Evolutionary conservation across 2,888 invertebrate genomes (phyloP), one percentile per base, ranked within the genome.

Genomic region (Ernsta delagoae): DNA sequence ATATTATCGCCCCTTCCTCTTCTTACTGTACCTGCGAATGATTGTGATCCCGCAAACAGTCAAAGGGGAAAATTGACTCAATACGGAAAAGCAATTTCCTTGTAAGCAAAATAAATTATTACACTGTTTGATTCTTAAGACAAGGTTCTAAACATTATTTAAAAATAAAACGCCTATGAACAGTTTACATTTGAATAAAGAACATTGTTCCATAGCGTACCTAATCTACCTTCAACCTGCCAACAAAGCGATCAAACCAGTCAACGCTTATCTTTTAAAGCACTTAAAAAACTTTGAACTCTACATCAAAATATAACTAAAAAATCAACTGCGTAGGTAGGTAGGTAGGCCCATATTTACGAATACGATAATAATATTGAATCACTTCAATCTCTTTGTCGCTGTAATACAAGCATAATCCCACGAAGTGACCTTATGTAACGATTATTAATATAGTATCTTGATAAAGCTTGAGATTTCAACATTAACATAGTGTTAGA

Each of bases 251-350:
- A 56, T 68, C 54, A 48, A 54, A 54, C 67, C 36, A 62, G 57
- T 62, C 57, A 62, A 50, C 68, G 63, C 68, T 62, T 62, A 69
- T 59, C 50, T 59, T 62, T 8, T 31, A 31, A 59, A 69, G 31
- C 63, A 57, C 63, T 69, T 68, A 62, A 69, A 62, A 69, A 69
- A 65, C 59, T 65, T 63, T 45, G 39, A 59, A 65, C 65, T 65
- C 59, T 39, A 57, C 57, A 65, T 65, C 65, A 48, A n/a, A n/a
- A 65, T 36, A 59, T 4, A 34, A 34, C 34, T n/a, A 57, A 56
- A 34, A 45, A 57, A 57, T 54, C 41, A 16, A 50, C 59, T 62
- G 54, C 43, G 56, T 39, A 39, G 39, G 39, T 5, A 39, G 1
- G 5, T 39, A 39, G 6, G 5, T 39, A 39, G 6, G 6, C 5